Base-by-base conservation (phyloP, 35 echinoderm and acorn worm genomes). In the Apostichopus californicus region DNA sequence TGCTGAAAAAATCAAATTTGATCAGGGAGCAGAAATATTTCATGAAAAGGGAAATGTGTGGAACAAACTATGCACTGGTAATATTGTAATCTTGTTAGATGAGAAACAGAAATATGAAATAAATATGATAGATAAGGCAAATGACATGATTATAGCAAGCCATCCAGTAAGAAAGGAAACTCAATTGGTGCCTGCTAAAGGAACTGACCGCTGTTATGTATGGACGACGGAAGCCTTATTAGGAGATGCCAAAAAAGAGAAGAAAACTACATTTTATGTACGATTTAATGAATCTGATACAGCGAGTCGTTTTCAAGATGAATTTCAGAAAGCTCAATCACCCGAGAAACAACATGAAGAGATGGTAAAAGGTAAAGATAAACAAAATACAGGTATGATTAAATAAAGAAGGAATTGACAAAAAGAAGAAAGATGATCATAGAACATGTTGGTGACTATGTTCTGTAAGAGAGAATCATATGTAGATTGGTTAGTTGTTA, bases 291-390 rank as follows among this genome's bases (percentile, higher is more conserved):
- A n/a, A 1, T n/a, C 15, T 54, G 81, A 85, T 18, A 85, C 55
- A 55, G 81, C 81, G 2, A 15, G 18, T 58, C 54, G 15, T 17
- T 85, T 85, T 52, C 81, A 85, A 59, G 81, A 85, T 1, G 81
- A 85, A 59, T 85, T 85, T 58, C 81, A 58, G 58, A 85, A 85
- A 8, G 81, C 81, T 18, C 81, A 85, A 17, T 20, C 55, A 9
- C 25, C 15, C 4, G 71, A 73, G n/a, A 73, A n/a, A 73, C 71
- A n/a, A 73, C 6, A 17, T 18, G 71, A 73, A 6, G 15, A 73
- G 71, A 22, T n/a, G 15, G 71, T 22, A 6, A 73, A 1, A 7
- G 6, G 71, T 5, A 68, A 17, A 17, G 10, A 17, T 13, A 17
- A 68, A 68, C 17, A 3, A 8, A 9, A 68, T 9, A 11, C 15